Evolutionary conservation across 2,113 vertebrate genomes (phyloP).

Genomic region (Chamaetylas fuelleborni): DNA sequence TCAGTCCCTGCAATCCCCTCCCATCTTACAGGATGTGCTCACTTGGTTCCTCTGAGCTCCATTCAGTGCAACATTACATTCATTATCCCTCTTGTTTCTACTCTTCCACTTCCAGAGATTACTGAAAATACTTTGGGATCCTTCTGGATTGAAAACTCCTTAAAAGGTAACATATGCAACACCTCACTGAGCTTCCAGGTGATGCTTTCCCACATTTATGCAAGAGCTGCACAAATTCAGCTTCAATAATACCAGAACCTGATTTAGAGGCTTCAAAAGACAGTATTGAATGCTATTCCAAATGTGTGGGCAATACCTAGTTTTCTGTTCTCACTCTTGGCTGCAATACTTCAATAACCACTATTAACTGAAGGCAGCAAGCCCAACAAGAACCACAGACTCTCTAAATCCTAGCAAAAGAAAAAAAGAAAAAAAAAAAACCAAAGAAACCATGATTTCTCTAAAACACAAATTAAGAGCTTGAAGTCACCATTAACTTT

Average conservation of each 20-base stretch:
- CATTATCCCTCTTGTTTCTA: neutral
- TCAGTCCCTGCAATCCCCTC: neutral
- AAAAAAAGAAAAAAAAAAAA: neutral
- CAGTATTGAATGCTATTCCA: neutral
- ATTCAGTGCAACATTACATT: neutral
- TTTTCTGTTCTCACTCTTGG: neutral
- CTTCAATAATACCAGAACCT: neutral
- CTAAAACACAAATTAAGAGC: neutral
- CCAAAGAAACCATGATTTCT: neutral
- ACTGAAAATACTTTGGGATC: neutral
- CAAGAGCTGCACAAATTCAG: neutral
- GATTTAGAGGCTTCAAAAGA: conserved; percentile 3
- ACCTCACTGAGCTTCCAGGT: neutral
- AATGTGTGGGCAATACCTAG: neutral
- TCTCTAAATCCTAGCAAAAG: neutral
- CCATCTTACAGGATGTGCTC: rapidly evolving
- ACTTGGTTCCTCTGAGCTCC: neutral
- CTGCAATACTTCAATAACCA: neutral
- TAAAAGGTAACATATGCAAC: neutral
- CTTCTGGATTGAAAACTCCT: neutral
- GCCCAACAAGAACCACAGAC: neutral
- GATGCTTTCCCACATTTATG: neutral
- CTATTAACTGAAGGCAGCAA: neutral
- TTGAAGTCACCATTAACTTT: neutral
- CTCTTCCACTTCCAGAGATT: neutral